phyloP scores from a whole-genome alignment of 2,113 vertebrate species.

The Cottus gobio region DNA sequence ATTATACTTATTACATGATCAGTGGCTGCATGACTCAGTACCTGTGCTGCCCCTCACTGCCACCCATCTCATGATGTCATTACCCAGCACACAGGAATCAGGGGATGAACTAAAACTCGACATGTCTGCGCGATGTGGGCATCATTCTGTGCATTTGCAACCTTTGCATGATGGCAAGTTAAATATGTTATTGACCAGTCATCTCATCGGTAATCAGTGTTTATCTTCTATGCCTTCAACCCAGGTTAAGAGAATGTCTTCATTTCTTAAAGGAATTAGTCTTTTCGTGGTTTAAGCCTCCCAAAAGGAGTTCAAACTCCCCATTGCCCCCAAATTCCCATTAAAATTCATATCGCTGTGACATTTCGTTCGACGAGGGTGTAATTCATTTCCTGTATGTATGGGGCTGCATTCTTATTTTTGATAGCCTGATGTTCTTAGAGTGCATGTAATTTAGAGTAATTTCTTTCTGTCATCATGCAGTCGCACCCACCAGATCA shows the following conservation, averaged over 20 bases:
- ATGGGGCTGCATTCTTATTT: slow-evolving; percentile 59
- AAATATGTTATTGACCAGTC: slow-evolving; percentile 37
- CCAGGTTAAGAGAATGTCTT: slow-evolving; percentile 1
- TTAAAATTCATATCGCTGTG: slow-evolving; percentile 66
- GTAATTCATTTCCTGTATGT: slow-evolving; percentile 56
- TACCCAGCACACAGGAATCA: slow-evolving; percentile 43
- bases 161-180: slow-evolving; percentile 52
- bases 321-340: slow-evolving; percentile 31
- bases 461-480: slow-evolving; percentile 69
- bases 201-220: slow-evolving; percentile 26
- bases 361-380: slow-evolving; percentile 54
- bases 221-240: slow-evolving; percentile 15
- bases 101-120: slow-evolving; percentile 5
- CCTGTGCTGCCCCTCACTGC: slow-evolving; percentile 55
- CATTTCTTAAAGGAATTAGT: slow-evolving; percentile 19
- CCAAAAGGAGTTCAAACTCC: slow-evolving; percentile 37
- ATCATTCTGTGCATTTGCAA: slow-evolving; percentile 53
- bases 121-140: slow-evolving; percentile 48
- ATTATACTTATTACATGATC: slow-evolving; percentile 66
- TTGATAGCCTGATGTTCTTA: slow-evolving; percentile 55
- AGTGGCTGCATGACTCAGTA: slow-evolving; percentile 59
- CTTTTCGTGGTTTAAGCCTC: slow-evolving; percentile 44
- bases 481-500: slow-evolving; percentile 59
- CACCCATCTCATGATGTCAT: slow-evolving; percentile 69
- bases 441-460: slow-evolving; percentile 71